Evolutionary conservation across 1,140 invertebrate genomes (phyloP).

Genomic region (Bombus breviceps): DNA sequence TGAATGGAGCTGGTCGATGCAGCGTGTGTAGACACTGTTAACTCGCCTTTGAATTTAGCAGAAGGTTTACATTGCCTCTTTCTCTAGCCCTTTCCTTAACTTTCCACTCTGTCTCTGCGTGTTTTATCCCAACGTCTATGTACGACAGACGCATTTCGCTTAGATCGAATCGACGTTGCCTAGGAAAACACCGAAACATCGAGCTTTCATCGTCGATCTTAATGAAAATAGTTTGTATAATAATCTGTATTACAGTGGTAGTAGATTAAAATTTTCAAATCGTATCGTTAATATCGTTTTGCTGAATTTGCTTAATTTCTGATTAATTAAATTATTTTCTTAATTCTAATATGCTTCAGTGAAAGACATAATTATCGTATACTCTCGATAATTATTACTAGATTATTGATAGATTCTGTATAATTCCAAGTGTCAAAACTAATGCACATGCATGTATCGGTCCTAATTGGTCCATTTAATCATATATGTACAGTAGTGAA

Average conservation of each 20-base stretch:
- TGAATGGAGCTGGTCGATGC: conserved; percentile 55
- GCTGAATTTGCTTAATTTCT: background rate
- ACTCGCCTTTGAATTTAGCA: conserved; percentile 50
- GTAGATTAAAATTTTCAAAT: background rate
- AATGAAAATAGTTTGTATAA: background rate
- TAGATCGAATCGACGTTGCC: background rate
- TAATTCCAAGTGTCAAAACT: background rate
- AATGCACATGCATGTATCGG: background rate
- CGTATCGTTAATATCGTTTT: background rate
- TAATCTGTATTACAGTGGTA: too few species aligned
- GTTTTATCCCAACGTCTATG: background rate
- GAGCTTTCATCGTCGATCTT: background rate
- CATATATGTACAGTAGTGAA: background rate
- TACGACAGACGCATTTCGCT: background rate
- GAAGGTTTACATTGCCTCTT: conserved; percentile 39
- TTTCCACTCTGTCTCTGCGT: background rate
- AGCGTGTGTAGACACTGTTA: conserved; percentile 56
- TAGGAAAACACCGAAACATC: background rate
- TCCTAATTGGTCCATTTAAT: background rate
- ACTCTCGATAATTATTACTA: too few species aligned
- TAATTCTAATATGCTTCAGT: background rate
- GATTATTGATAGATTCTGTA: background rate
- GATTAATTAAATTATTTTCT: background rate
- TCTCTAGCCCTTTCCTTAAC: conserved; percentile 21
- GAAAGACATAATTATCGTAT: background rate